These are phyloP conservation scores for Criorhina ranunculi DNA, from an alignment of 2,888 invertebrate species.

Conservation along the genomic window DNA sequence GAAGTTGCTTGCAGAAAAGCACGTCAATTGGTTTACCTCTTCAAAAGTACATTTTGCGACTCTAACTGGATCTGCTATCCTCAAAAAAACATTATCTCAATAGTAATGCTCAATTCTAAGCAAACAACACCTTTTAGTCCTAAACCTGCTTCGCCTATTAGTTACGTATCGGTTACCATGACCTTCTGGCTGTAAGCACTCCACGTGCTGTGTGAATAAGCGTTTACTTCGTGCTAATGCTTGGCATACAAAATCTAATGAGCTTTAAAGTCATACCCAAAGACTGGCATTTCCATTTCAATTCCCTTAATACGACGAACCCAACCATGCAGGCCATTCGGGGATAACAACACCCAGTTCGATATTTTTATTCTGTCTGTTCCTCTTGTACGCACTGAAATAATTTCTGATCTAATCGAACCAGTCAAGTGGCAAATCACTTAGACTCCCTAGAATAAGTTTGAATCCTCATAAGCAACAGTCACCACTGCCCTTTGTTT, in stretches of 20 bases:
- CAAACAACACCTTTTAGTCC: background rate
- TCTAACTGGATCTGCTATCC: too few relatives aligned
- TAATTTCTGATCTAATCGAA: conserved; percentile 78
- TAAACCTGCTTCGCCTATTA: conserved; percentile 11
- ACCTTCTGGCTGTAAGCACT: conserved; percentile 15
- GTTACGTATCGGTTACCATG: background rate
- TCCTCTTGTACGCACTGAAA: conserved; percentile 27
- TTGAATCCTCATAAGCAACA: conserved; percentile 62
- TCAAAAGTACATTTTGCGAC: too few relatives aligned
- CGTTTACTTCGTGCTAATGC: conserved; percentile 25
- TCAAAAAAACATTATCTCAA: conserved; percentile 3
- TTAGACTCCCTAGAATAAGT: conserved; percentile 81
- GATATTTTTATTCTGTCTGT: conserved; percentile 30
- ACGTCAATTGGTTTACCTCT: too few relatives aligned
- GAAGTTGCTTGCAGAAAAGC: too few relatives aligned
- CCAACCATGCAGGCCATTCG: conserved; percentile 5
- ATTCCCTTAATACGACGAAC: conserved; percentile 5
- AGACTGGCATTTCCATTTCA: conserved; percentile 27
- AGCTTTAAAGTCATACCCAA: conserved; percentile 31
- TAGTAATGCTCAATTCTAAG: too few relatives aligned
- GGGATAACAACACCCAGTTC: conserved; percentile 18
- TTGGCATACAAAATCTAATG: conserved; percentile 32
- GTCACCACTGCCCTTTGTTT: conserved; percentile 70
- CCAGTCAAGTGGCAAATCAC: conserved; percentile 83
- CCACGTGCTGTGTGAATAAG: conserved; percentile 5